Base-by-base conservation (phyloP, 2,113 vertebrate genomes). In the Zootoca vivipara region DNA sequence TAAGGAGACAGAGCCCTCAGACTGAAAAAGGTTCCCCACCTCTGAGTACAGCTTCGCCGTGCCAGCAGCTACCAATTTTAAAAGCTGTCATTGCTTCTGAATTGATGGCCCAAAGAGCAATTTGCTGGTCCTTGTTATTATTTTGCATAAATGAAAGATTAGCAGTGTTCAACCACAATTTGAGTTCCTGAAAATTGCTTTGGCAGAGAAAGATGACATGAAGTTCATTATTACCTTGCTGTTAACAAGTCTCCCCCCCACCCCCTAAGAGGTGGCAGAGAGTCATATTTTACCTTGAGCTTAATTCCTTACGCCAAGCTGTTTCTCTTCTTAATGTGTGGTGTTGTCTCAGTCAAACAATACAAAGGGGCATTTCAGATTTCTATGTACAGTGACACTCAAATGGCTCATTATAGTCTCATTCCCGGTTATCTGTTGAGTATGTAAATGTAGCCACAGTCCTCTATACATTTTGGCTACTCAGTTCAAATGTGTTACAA, bases 161-260 rank as follows among this genome's bases (percentile, higher is more conserved):
- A 94, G 83, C 62, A 77, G 40, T 46, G 83, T 89, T 90, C 93
- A 38, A 42, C 89, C 95, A 92, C 94, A 88, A 94, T 92, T 70
- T 93, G 91, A 91, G 82, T 91, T 91, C 70, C 83, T 93, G 92
- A 92, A 95, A 89, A 94, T 93, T 87, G 77, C 82, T 77, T 80
- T 56, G 62, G 93, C 89, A 93, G 82, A 94, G 90, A 90, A 92
- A 74, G 91, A 65, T 95, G 92, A 87, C 90, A 91, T 74, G 28
- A 89, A 24, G 85, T 92, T 86, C 92, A 93, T 95, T 95, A 95
- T 95, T 95, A 93, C 87, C n/a, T n/a, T 84, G 87, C 88, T 81
- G 88, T 74, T 94, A 92, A 95, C 93, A 89, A 88, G 64, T 24
- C 42, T 70, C 78, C 33, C 38, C 42, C 10, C 72, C 88, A 0